Base-by-base conservation (phyloP, 1,140 invertebrate genomes). In the Brachionus calyciflorus region DNA sequence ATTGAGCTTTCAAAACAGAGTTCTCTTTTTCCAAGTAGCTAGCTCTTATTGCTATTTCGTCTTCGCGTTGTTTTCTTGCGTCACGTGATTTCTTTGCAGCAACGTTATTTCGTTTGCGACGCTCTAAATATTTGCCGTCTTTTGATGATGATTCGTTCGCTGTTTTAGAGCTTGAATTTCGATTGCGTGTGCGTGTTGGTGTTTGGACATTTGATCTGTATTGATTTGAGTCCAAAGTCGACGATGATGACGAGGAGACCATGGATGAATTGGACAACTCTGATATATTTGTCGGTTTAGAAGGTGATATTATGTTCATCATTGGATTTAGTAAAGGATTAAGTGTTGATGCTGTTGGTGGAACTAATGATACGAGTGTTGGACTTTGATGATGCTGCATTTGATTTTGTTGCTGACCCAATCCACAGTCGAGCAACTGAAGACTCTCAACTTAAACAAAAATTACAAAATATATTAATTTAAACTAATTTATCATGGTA, bases 21-120 rank as follows among this genome's bases (percentile, higher is more conserved):
- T 93, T 93, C 83, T 93, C 92, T 81, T 92, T 91, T 81, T 93
- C 91, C 17, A 94, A 83, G 26, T 91, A 87, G 44, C 89, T 90
- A 0, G 91, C 91, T 44, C 90, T 87, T 78, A 92, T 87, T 0
- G 91, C 91, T 76, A 93, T 90, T 88, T 91, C 84, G 83, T 84
- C 92, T 85, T 94, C 93, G 49, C 92, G 86, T 49, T 91, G 88
- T 82, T 92, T 90, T 33, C 92, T 86, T 0, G 91, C 91, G 83
- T 94, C 92, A 41, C 93, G 85, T 0, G 91, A 93, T 81, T 93
- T 93, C 84, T 94, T 95, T 0, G 93, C 93, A 0, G 93, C 93
- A 80, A 91, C 88, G 83, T 95, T 95, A 84, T 94, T 95, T 1
- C 92, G 87, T 82, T 90, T 89, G 78, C 93, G 86, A 48, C 92